Percentiles rank a stretch among this genome's conserved stretches.
Conservation (phyloP, 2,113 vertebrate species). For the Conger conger region DNA sequence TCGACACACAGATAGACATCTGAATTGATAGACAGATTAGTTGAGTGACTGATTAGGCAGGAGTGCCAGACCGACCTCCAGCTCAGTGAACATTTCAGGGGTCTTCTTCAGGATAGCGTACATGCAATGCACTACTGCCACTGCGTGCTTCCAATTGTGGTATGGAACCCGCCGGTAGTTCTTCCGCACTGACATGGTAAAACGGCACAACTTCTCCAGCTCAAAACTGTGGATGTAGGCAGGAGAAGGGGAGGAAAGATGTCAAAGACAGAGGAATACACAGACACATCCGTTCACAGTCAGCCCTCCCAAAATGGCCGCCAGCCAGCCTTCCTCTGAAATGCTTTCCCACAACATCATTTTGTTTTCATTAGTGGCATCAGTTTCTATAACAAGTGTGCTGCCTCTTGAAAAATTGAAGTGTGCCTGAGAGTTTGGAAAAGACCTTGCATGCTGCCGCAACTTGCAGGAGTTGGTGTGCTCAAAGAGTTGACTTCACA, state of each 20-base stretch:
- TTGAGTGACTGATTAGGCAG: not conserved
- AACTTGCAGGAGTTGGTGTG: not conserved
- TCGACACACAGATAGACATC: not conserved
- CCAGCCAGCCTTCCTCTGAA: not conserved
- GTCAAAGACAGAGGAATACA: not conserved
- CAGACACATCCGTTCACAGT: not conserved
- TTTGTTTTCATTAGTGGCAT: not conserved
- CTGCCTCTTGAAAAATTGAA: not conserved
- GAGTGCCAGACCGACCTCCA: constrained; percentile 77
- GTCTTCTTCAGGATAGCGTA: constrained; percentile 91
- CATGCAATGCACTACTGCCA: constrained; percentile 97
- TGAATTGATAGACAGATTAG: not conserved
- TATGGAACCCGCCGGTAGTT: constrained; percentile 98
- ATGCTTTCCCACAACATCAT: not conserved
- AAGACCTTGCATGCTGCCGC: not conserved
- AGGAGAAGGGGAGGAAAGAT: not conserved
- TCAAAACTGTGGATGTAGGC: constrained; percentile 79
- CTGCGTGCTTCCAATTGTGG: constrained; percentile 98
- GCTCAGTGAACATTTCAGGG: constrained; percentile 84
- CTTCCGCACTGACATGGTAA: constrained; percentile 97
- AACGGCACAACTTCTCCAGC: constrained; percentile 92
- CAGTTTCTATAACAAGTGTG: not conserved
- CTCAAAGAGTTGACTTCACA: not conserved
- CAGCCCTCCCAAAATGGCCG: not conserved
- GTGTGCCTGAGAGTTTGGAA: not conserved